These are phyloP conservation scores for Vanessa tameamea DNA, from an alignment of 1,140 invertebrate genomes.

Conservation along the genomic window DNA sequence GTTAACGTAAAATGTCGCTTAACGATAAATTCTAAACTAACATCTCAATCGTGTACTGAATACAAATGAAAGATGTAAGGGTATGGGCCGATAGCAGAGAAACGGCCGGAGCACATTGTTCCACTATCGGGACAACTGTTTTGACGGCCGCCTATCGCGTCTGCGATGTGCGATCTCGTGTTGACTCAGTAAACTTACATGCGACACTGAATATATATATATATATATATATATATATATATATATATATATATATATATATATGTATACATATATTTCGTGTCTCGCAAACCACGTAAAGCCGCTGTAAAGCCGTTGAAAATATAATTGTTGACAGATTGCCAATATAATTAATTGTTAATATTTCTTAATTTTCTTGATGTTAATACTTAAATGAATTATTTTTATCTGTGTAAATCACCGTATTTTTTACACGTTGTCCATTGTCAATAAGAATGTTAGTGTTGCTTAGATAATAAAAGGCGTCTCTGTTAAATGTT, in stretches of 20 bases:
- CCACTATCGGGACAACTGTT: slow-evolving; percentile 51
- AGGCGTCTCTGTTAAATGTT: background rate
- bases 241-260: too few species aligned
- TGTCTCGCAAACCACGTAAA: too few species aligned
- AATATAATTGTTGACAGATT: too few species aligned
- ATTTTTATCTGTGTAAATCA: too few species aligned
- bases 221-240: too few species aligned
- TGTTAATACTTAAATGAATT: too few species aligned
- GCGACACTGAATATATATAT: too few species aligned
- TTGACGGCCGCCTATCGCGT: slow-evolving; percentile 50
- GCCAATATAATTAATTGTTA: too few species aligned
- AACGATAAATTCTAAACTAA: slow-evolving; percentile 36
- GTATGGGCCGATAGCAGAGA: slow-evolving; percentile 27
- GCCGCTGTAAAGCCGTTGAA: too few species aligned
- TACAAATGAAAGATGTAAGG: slow-evolving; percentile 57
- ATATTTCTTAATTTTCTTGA: too few species aligned
- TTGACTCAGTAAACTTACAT: slow-evolving; percentile 25
- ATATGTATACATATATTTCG: too few species aligned
- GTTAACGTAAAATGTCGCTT: slow-evolving; percentile 24
- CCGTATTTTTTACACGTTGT: too few species aligned
- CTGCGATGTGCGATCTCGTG: slow-evolving; percentile 41
- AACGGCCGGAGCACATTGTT: slow-evolving; percentile 49
- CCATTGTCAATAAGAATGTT: background rate
- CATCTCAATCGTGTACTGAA: slow-evolving; percentile 58
- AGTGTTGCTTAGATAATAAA: background rate